Evolutionary conservation across 2,797 vertebrate genomes (phyloP).

Genomic region (Sebastes itinus): DNA sequence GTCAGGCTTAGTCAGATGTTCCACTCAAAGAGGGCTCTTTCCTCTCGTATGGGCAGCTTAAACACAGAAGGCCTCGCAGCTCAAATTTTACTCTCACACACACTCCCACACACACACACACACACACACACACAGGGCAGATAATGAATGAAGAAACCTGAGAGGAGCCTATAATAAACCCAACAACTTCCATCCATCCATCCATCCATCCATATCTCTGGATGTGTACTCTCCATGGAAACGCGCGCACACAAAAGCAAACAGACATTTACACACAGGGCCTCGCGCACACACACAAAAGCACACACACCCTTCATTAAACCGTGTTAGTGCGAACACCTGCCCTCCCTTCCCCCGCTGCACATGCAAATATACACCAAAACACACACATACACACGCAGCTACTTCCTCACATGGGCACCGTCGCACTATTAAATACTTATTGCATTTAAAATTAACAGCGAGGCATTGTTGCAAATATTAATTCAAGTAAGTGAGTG

Average conservation of each 20-base stretch:
- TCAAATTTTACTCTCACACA: conserved; percentile 36
- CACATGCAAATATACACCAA: conserved; percentile 58
- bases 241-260: conserved; percentile 48
- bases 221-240: conserved; percentile 47
- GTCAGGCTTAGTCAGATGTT: conserved; percentile 80
- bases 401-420: conserved; percentile 41
- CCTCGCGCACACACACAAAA: neutral
- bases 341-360: conserved; percentile 73
- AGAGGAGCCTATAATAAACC: conserved; percentile 56
- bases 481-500: conserved; percentile 43
- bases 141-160: conserved; percentile 61
- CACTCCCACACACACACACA: conserved; percentile 7
- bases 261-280: conserved; percentile 47
- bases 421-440: conserved; percentile 50
- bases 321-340: conserved; percentile 77
- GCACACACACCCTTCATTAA: conserved; percentile 64
- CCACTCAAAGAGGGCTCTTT: conserved; percentile 62
- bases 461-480: conserved; percentile 46
- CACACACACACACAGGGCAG: neutral
- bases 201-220: conserved; percentile 22
- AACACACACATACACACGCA: conserved; percentile 53
- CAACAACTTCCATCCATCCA: conserved; percentile 38
- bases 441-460: conserved; percentile 55
- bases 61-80: conserved; percentile 53
- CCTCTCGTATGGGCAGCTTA: conserved; percentile 56